Base-by-base conservation (phyloP, 2,113 vertebrate species). In the Zeus faber region DNA sequence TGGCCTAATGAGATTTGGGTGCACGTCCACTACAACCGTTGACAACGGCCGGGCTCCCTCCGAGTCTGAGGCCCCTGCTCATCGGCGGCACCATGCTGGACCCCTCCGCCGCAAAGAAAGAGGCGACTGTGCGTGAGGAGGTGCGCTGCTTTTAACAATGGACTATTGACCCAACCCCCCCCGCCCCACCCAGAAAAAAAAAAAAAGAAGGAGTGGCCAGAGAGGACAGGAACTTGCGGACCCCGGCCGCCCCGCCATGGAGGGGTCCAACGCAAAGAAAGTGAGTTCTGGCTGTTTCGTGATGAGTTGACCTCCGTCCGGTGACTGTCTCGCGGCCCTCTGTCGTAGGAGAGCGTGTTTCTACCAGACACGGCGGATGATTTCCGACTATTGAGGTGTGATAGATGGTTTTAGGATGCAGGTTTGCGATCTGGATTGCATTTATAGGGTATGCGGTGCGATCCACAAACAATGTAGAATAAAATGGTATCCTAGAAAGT, bases 1-100 rank as follows among this genome's bases (percentile, higher is more conserved):
- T 82, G 68, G 49, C 62, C 54, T 88, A 87, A 88, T 74, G 62
- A 79, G 85, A 82, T 88, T 86, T 67, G 48, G 62, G 56, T 3
- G 49, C 22, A 22, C 26, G 62, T 76, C 80, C 85, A 84, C 76
- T 77, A 80, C 70, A 63, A 65, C 51, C 55, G 63, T 18, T 81
- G 72, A 63, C 56, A 49, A 47, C 52, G 64, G 62, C 57, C 18
- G 51, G 39, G 37, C 65, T 62, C 60, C 60, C 61, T 22, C 31
- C 24, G 17, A 76, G 66, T 58, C 59, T 44, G 40, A 54, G 48
- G n/a, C 50, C 56, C 59, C 17, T 11, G 33, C 9, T 57, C 55
- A 16, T 69, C 46, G 69, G 27, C 58, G 69, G 40, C 53, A 75
- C 40, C 26, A 81, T 81, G 76, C 37, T 71, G 59, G 65, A 58